Conservation (phyloP, 2,888 invertebrate species). For the Melieria omissa region DNA sequence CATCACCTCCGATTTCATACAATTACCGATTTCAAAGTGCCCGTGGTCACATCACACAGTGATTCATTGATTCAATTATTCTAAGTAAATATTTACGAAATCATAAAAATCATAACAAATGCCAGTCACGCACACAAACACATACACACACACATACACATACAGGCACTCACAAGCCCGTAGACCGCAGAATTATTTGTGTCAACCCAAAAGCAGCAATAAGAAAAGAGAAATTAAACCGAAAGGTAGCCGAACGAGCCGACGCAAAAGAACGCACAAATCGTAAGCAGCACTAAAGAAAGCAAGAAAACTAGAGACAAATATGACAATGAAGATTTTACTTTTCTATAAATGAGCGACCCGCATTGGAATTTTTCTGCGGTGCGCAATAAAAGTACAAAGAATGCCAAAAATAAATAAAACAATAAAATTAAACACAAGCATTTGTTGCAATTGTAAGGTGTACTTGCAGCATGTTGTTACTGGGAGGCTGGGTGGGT, state of each 20-base stretch:
- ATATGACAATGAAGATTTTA: no score
- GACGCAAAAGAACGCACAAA: not conserved
- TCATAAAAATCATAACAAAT: no score
- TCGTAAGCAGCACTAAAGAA: not conserved
- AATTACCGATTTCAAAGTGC: no score
- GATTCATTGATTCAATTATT: no score
- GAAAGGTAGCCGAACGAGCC: conserved; percentile 13
- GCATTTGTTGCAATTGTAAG: no score
- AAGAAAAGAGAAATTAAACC: conserved; percentile 27
- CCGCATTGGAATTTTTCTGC: not conserved
- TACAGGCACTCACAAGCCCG: not conserved
- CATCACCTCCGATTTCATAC: no score
- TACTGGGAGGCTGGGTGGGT: not conserved
- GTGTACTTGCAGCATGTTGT: not conserved
- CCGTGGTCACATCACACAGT: no score
- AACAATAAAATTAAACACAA: not conserved
- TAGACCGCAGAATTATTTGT: conserved; percentile 16
- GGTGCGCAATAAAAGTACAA: conserved; percentile 10
- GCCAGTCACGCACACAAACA: not conserved
- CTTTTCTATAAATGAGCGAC: not conserved
- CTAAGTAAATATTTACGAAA: no score
- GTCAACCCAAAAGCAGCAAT: conserved; percentile 27
- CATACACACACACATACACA: not conserved
- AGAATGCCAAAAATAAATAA: not conserved
- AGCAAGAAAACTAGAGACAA: not conserved